These are phyloP conservation scores for Forbesichthys agassizii DNA, from an alignment of 2,113 vertebrate species.

Conservation along the genomic window DNA sequence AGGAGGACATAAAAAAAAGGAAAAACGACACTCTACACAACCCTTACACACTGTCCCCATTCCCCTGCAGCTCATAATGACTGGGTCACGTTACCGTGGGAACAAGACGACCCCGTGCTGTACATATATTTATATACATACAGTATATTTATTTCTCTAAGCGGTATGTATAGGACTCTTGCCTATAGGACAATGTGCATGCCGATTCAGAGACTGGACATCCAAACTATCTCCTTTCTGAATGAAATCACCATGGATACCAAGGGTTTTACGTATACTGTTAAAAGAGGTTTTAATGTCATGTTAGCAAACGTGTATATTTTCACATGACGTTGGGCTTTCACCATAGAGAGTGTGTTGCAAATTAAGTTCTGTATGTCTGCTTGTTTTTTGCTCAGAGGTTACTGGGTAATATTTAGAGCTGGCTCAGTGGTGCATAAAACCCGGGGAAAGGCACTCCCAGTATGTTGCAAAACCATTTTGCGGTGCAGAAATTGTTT, in stretches of 20 bases:
- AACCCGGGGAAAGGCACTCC: too few relatives aligned
- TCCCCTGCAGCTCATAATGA: constrained; percentile 41
- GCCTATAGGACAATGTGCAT: constrained; percentile 56
- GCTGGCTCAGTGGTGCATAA: too few relatives aligned
- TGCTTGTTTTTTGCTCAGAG: constrained; percentile 24
- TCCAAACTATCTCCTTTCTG: constrained; percentile 44
- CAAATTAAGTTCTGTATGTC: constrained; percentile 27
- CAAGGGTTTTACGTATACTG: constrained; percentile 37
- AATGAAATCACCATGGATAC: constrained; percentile 46
- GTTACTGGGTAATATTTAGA: constrained; percentile 2
- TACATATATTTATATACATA: constrained; percentile 74
- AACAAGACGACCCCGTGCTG: constrained; percentile 46
- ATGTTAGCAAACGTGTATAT: constrained; percentile 52
- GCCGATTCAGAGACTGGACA: constrained; percentile 45
- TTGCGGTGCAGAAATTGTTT: too few relatives aligned
- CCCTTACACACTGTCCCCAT: constrained; percentile 25
- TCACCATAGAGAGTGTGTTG: constrained; percentile 24
- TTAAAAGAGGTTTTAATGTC: constrained; percentile 43
- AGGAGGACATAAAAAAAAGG: constrained; percentile 41
- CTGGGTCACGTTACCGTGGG: constrained; percentile 50
- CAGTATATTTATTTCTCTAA: constrained; percentile 66
- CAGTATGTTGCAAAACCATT: too few relatives aligned
- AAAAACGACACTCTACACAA: constrained; percentile 14
- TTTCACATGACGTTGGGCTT: constrained; percentile 48
- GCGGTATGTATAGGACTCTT: constrained; percentile 57